Evolutionary conservation across 53 echinoderm and acorn worm species (phyloP), one percentile per base, ranked within the genome.

Genomic region (Arbacia lixula): DNA sequence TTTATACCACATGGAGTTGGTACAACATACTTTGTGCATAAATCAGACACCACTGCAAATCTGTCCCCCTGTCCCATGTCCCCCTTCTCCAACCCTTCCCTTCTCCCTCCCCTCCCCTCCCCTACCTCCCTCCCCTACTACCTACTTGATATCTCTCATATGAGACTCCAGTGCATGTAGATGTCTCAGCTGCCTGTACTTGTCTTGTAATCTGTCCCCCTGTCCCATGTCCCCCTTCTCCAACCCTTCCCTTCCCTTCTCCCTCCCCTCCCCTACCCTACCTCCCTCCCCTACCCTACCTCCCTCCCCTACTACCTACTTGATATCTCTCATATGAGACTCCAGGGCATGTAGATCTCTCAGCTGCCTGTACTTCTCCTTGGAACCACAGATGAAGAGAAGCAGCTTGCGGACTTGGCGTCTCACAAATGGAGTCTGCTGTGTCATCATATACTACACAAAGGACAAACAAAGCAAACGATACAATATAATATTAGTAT

Each of bases 331-430:
- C 76, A 97, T 90, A 58, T 94, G 94, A 2, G 94, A 94, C 50
- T 97, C 94, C 81, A 94, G 75, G 9, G 94, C 89, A 53, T 96
- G 98, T 1, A 97, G 88, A 73, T 97, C 98, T 57, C 98, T 77
- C 35, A 97, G 90, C 72, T 97, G 98, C 27, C 98, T 79, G 83
- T 97, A 97, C 42, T 94, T 94, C 53, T 97, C 98, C 83, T 97
- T 97, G 28, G 94, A 88, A 14, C 98, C 98, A 62, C 94, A 97
- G 80, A 94, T 97, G 89, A 97, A 97, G 65, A 97, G 90, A 0
- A 97, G 92, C 10, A 97, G 92, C 55, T 97, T 97, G 58, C 98
- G 87, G 12, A 97, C 98, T 76, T 97, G 98, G 3, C 98, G 92
- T 43, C 98, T 85, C 26, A 96, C 93, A 65, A 97, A 96, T 4